A percentile compares a stretch with the other conserved stretches of the same genome.
Evolutionary conservation across 1,140 invertebrate genomes (phyloP).

Genomic region (Drosophila navojoa): DNA sequence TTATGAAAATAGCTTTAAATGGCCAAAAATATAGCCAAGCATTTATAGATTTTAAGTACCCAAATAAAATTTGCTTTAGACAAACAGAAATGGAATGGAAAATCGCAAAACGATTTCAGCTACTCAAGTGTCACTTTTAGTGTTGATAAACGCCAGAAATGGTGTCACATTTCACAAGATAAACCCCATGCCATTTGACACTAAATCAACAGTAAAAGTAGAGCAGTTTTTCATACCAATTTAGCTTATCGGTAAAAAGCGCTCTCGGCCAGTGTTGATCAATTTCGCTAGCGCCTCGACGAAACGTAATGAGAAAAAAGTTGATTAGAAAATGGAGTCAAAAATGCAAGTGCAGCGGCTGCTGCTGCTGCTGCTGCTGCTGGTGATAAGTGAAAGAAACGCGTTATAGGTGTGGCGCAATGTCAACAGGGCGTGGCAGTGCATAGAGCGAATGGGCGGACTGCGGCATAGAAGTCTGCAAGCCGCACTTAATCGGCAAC

Average conservation of each 20-base stretch:
- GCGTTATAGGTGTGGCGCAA: background rate
- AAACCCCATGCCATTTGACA: background rate
- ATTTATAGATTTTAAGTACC: no score
- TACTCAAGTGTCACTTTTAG: no score
- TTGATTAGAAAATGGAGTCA: slow-evolving; percentile 55
- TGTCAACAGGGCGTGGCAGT: background rate
- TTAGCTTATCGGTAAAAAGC: background rate
- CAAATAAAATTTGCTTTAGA: no score
- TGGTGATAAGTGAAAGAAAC: slow-evolving; percentile 10
- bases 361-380: background rate
- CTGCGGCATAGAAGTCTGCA: slow-evolving; percentile 15
- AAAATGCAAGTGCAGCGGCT: slow-evolving; percentile 2
- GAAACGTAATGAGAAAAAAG: slow-evolving; percentile 63
- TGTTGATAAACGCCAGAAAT: no score
- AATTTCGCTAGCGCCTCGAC: slow-evolving; percentile 23
- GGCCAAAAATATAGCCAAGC: no score
- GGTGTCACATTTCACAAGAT: no score
- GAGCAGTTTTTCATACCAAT: background rate
- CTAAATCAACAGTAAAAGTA: background rate
- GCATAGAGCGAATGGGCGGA: background rate
- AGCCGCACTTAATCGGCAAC: slow-evolving; percentile 69
- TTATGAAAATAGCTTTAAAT: no score
- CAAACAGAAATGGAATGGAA: no score
- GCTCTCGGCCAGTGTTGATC: slow-evolving; percentile 9
- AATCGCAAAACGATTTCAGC: no score